A percentile compares a stretch with the other conserved stretches of the same genome.
Evolutionary conservation across 2,113 vertebrate species (phyloP).

Genomic region (Tragulus kanchil): DNA sequence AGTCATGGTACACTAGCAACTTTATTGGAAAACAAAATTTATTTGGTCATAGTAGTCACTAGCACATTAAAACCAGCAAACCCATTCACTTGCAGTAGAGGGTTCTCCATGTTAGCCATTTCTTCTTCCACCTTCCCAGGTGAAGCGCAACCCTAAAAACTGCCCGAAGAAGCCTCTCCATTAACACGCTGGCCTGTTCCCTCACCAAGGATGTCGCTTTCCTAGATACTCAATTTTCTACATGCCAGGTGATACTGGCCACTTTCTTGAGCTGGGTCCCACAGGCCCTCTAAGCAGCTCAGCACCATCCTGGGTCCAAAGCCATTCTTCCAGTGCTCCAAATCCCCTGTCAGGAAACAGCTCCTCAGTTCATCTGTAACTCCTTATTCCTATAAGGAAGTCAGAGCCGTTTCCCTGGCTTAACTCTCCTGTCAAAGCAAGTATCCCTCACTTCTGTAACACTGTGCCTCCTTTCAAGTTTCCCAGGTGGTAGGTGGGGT

Average conservation of each 20-base stretch:
- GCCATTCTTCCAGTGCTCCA: background rate
- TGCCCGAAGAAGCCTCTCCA: background rate
- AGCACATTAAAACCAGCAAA: background rate
- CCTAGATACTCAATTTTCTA: background rate
- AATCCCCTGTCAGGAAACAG: background rate
- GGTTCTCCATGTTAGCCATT: background rate
- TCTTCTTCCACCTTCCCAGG: background rate
- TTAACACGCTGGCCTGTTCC: background rate
- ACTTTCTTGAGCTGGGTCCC: background rate
- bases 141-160: background rate
- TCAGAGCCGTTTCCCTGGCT: background rate
- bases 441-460: background rate
- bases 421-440: background rate
- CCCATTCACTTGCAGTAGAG: background rate
- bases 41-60: background rate
- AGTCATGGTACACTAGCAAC: background rate
- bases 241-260: background rate
- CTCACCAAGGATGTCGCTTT: background rate
- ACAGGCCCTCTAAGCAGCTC: background rate
- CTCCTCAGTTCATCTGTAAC: background rate
- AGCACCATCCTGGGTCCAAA: background rate
- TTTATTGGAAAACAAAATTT: conserved; percentile 11
- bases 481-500: background rate
- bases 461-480: background rate
- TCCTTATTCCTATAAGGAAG: background rate